Base-by-base conservation (phyloP, 2,113 vertebrate genomes). In the Hippocampus abdominalis region DNA sequence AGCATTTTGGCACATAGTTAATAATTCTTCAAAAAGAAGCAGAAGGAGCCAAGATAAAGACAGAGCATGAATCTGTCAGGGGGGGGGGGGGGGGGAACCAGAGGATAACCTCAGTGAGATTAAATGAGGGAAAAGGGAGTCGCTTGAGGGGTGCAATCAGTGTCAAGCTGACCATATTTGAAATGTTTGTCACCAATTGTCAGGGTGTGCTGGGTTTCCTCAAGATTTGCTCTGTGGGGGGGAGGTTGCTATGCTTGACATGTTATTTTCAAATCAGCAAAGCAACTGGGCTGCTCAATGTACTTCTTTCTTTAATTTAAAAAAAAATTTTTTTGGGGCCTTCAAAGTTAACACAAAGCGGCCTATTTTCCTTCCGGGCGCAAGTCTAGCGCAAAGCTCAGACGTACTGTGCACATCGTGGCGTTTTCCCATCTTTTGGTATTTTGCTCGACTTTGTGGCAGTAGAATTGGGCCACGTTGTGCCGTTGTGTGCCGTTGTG, bases 111-210 rank as follows among this genome's bases (percentile, higher is more conserved):
- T 61, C 62, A 61, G 64, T 3, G 36, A 46, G n/a, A 54, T 64
- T 18, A 56, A 15, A 59, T 40, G 27, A 70, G 62, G 5, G 12
- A 68, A 59, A 68, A 11, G 1, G 16, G 9, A 49, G 49, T 76
- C 62, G 23, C 8, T 74, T 75, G 70, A n/a, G 51, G 72, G 66
- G 63, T 66, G 61, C 69, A 59, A 1, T 20, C 53, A 61, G 39
- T 84, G 85, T 84, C 80, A 81, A 56, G 65, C 64, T 81, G 82
- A 87, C 82, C 84, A 64, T 74, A 53, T 82, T 53, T 71, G 69
- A 73, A 63, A 60, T 51, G 69, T 46, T 64, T 79, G 74, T 36
- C 32, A 36, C 32, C 32, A 36, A 36, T 36, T 36, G 32, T 82
- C 77, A 77, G 64, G 20, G 40, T 73, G 75, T 73, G 62, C 72